These are phyloP conservation scores for Trachymyrmex septentrionalis DNA, from an alignment of 1,140 invertebrate species.

Conservation along the genomic window DNA sequence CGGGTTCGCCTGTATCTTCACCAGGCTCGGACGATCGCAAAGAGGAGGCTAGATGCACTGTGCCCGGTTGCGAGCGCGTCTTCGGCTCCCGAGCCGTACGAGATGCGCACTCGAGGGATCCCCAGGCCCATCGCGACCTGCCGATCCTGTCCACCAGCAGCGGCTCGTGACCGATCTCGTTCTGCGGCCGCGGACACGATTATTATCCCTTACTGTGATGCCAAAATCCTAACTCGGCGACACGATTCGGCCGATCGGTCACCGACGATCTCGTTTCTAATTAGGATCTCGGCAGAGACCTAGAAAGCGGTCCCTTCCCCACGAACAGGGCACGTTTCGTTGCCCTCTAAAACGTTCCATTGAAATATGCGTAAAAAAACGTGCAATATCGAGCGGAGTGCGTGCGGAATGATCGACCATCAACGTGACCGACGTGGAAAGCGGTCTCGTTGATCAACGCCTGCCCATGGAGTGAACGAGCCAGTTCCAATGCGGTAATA, in stretches of 20 bases:
- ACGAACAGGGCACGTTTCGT: not conserved
- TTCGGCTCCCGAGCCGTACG: constrained; percentile 88
- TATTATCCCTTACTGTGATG: constrained; percentile 84
- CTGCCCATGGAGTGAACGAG: not conserved
- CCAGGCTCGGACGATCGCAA: constrained; percentile 76
- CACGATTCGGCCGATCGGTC: constrained; percentile 50
- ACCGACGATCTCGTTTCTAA: constrained; percentile 65
- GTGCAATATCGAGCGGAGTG: constrained; percentile 78
- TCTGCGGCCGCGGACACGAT: constrained; percentile 78
- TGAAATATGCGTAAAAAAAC: constrained; percentile 53
- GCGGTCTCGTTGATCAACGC: constrained; percentile 24
- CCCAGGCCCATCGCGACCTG: constrained; percentile 84
- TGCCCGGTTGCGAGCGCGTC: constrained; percentile 88
- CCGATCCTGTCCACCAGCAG: constrained; percentile 78
- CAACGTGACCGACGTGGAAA: not conserved
- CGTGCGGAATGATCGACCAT: constrained; percentile 29
- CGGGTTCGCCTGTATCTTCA: constrained; percentile 71
- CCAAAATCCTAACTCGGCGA: constrained; percentile 79
- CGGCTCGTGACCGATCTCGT: constrained; percentile 84
- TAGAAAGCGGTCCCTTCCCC: constrained; percentile 1
- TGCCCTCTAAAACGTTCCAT: constrained; percentile 27
- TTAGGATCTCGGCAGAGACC: constrained; percentile 46
- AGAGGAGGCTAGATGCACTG: constrained; percentile 87
- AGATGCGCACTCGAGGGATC: constrained; percentile 88
- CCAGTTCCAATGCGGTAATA: constrained; percentile 50